Base-by-base conservation (phyloP, 2,113 vertebrate species). In the Percopsis transmontana region DNA sequence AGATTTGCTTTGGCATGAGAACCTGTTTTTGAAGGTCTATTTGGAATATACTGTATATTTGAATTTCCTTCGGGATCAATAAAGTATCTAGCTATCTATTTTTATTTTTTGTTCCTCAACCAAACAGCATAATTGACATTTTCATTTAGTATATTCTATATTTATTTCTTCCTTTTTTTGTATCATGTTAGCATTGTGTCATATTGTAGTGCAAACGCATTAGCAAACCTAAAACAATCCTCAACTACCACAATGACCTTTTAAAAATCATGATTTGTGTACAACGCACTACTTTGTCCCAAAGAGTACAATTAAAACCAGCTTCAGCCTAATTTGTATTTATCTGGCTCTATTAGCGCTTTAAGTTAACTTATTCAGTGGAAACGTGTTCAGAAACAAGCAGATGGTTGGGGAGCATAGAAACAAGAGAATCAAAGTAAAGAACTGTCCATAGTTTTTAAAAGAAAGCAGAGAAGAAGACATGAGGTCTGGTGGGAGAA, bases 221-320 rank as follows among this genome's bases (percentile, higher is more conserved):
- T n/a, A n/a, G n/a, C n/a, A n/a, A n/a, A n/a, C n/a, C n/a, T n/a
- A n/a, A n/a, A n/a, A n/a, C n/a, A n/a, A n/a, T n/a, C n/a, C n/a
- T 79, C 76, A 73, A 71, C 78, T 70, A 71, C 75, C 77, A 56
- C 81, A 87, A 88, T 68, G 81, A 82, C 72, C 75, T 74, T 87
- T 74, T 82, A 86, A 86, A 85, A 77, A 60, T 85, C 75, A 63
- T 78, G 77, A 82, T 68, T 80, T 76, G 77, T 67, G 16, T 51
- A 58, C 70, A 44, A 68, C 58, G 0, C 2, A 58, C 68, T 58
- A 38, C 76, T 78, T 53, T 12, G 56, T 76, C 77, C 71, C 74
- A 68, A 16, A 81, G 76, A 82, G 23, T 52, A 1, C 72, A 78
- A 88, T 88, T 81, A 88, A 62, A 57, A 81, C 23, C 27, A 68